phyloP scores from a whole-genome alignment of 2,888 invertebrate genomes.

The Coronaproctus castanopsis region DNA sequence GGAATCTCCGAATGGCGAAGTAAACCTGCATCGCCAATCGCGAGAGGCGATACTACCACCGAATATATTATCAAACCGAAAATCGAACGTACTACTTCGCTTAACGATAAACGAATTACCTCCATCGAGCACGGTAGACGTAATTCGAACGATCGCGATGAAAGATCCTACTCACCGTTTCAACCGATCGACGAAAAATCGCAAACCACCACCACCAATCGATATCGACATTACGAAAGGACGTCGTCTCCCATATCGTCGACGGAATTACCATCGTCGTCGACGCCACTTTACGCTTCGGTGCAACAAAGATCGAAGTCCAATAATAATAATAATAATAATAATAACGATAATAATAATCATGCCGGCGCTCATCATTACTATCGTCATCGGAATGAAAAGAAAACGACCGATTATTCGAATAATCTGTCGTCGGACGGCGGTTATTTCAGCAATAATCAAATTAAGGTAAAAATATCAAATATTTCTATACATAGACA shows the following conservation, averaged over 20 bases:
- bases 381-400: too few species aligned
- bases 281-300: conserved; percentile 22
- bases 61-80: not conserved
- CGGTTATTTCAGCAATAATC: too few species aligned
- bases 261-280: conserved; percentile 18
- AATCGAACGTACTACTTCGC: not conserved
- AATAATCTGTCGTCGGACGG: too few species aligned
- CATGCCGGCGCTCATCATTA: too few species aligned
- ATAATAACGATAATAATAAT: too few species aligned
- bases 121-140: not conserved
- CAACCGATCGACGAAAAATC: conserved; percentile 20
- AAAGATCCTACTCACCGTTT: conserved; percentile 12
- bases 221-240: conserved; percentile 16
- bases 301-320: conserved; percentile 11
- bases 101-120: not conserved
- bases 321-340: not conserved
- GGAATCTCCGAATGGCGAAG: conserved; percentile 55
- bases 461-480: too few species aligned
- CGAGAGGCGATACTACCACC: not conserved
- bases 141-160: not conserved
- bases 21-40: not conserved
- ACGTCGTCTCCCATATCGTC: conserved; percentile 17
- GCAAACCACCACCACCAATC: conserved; percentile 20
- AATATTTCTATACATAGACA: too few species aligned
- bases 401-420: too few species aligned